Percentiles rank a stretch among this genome's conserved stretches.
phyloP scores from a whole-genome alignment of 2,113 vertebrate species.

The Panurus biarmicus region DNA sequence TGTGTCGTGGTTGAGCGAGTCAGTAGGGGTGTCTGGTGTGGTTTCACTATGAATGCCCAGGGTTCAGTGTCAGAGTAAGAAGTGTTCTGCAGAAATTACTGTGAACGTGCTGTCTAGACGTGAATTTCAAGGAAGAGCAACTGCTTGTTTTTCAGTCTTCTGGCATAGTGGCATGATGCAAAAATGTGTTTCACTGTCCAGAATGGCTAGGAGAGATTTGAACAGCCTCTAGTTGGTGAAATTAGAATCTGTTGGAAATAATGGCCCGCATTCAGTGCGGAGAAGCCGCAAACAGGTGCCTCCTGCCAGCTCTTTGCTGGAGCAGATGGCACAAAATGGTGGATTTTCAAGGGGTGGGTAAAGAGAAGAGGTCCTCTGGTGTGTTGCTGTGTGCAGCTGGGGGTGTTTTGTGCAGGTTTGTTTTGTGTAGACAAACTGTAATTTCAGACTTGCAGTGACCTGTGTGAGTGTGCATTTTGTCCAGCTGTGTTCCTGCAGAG shows the following conservation, averaged over 20 bases:
- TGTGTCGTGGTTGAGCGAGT: not conserved
- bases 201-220: not conserved
- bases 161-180: not conserved
- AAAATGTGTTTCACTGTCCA: not conserved
- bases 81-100: not conserved
- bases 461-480: rapidly evolving
- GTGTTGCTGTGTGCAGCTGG: not conserved
- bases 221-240: not conserved
- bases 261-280: rapidly evolving
- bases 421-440: not conserved
- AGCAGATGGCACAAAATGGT: not conserved
- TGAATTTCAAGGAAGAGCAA: not conserved
- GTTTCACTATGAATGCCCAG: not conserved
- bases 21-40: not conserved
- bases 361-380: not conserved
- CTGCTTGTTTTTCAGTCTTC: not conserved
- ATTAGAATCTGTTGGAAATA: not conserved
- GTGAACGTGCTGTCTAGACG: not conserved
- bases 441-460: not conserved
- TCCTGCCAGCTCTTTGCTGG: not conserved
- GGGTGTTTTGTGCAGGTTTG: not conserved
- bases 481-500: not conserved
- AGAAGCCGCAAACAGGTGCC: not conserved
- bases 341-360: not conserved
- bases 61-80: not conserved